A percentile compares a stretch with the other conserved stretches of the same genome.
These are phyloP conservation scores for Acronicta psi DNA, from an alignment of 2,888 invertebrate genomes.

Conservation along the genomic window DNA sequence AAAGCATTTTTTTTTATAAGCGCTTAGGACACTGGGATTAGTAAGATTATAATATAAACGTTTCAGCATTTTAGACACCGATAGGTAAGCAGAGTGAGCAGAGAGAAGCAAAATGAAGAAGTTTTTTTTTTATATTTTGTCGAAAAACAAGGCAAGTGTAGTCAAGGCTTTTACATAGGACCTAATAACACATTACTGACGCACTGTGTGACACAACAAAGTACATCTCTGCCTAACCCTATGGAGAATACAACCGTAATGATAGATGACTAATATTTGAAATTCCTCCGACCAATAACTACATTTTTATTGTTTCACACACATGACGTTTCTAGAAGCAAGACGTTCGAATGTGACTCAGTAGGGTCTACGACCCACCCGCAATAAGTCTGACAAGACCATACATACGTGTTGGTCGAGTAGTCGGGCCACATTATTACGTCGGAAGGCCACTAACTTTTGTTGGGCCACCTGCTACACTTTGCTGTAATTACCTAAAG, in stretches of 20 bases:
- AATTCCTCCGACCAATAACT: slow-evolving; percentile 24
- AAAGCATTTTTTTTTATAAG: no score
- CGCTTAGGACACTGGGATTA: no score
- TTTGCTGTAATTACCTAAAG: slow-evolving; percentile 47
- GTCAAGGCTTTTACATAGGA: no score
- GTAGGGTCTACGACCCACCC: slow-evolving; percentile 55
- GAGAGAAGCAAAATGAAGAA: no score
- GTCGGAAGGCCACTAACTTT: slow-evolving; percentile 45
- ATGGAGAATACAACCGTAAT: background rate
- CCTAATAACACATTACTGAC: no score
- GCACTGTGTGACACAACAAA: background rate
- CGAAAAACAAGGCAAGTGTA: no score
- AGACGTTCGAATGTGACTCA: slow-evolving; percentile 53
- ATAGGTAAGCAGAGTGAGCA: no score
- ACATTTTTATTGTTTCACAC: slow-evolving; percentile 3
- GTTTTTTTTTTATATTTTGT: no score
- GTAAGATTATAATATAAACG: no score
- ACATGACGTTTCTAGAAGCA: slow-evolving; percentile 42
- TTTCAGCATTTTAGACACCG: no score
- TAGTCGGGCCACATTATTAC: slow-evolving; percentile 52
- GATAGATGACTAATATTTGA: slow-evolving; percentile 14
- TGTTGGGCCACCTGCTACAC: slow-evolving; percentile 56
- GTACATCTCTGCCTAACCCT: background rate
- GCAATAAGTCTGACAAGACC: slow-evolving; percentile 47
- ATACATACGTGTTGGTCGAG: slow-evolving; percentile 44